Evolutionary conservation across 2,113 vertebrate genomes (phyloP).

Genomic region (Elaphurus davidianus): DNA sequence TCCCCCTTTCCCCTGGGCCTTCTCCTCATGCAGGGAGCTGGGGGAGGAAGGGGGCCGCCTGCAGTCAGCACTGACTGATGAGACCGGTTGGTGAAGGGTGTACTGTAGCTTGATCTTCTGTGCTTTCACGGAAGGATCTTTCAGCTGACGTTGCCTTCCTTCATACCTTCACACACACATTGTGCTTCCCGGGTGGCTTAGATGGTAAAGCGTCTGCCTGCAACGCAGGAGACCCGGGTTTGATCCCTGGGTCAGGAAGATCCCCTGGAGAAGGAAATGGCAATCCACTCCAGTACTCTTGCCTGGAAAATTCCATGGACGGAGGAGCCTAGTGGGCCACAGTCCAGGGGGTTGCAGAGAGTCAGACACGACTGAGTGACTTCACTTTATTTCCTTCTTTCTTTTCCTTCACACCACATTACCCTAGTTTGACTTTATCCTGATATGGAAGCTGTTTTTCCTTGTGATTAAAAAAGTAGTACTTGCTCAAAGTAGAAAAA

Average conservation of each 20-base stretch:
- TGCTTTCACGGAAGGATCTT: neutral
- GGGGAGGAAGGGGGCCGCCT: neutral
- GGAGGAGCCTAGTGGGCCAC: neutral
- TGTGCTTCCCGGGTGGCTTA: neutral
- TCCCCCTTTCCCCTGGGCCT: neutral
- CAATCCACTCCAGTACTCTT: neutral
- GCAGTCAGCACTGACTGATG: neutral
- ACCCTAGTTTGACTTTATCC: neutral
- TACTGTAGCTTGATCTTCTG: neutral
- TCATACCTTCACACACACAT: neutral
- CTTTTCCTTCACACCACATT: neutral
- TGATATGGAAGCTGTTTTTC: neutral
- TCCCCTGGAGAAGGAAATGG: neutral
- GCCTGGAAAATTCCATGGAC: neutral
- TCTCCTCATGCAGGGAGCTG: neutral
- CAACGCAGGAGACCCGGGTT: neutral
- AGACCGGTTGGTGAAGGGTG: neutral
- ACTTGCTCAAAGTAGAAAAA: neutral
- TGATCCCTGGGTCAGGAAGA: neutral
- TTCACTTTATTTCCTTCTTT: neutral
- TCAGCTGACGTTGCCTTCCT: neutral
- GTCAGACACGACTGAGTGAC: neutral
- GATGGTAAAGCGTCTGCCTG: neutral
- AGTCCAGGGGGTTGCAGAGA: neutral
- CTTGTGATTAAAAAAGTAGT: neutral